Conservation (phyloP, 2,888 invertebrate species). For the Drosophila koepferae region DNA sequence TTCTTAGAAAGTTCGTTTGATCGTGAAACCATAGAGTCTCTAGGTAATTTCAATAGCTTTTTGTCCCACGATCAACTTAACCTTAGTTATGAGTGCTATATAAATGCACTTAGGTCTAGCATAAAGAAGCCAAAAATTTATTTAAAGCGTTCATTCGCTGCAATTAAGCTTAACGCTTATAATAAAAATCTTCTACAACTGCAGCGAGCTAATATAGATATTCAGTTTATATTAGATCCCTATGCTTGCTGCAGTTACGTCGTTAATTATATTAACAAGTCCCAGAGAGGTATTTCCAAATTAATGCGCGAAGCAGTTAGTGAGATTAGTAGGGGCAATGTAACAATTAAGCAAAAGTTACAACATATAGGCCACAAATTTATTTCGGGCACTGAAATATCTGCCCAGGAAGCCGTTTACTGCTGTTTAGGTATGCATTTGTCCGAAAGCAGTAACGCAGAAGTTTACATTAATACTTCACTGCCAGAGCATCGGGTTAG, state of each 20-base stretch:
- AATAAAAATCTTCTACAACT: neutral
- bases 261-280: slow-evolving; percentile 7
- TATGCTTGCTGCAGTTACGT: slow-evolving; percentile 3
- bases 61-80: too few relatives aligned
- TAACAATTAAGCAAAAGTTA: neutral
- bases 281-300: neutral
- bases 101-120: neutral
- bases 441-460: too few relatives aligned
- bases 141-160: too few relatives aligned
- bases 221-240: slow-evolving; percentile 1
- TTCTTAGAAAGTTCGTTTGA: neutral
- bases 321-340: too few relatives aligned
- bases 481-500: too few relatives aligned
- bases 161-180: neutral
- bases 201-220: slow-evolving; percentile 1
- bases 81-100: neutral
- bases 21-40: neutral
- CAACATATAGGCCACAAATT: neutral
- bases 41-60: too few relatives aligned
- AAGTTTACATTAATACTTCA: too few relatives aligned
- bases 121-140: neutral
- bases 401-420: too few relatives aligned
- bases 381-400: too few relatives aligned
- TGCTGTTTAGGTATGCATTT: too few relatives aligned
- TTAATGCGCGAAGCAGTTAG: neutral